A percentile compares a stretch with the other conserved stretches of the same genome.
Evolutionary conservation across 2,113 vertebrate species (phyloP).

Genomic region (Tupaia chinensis): DNA sequence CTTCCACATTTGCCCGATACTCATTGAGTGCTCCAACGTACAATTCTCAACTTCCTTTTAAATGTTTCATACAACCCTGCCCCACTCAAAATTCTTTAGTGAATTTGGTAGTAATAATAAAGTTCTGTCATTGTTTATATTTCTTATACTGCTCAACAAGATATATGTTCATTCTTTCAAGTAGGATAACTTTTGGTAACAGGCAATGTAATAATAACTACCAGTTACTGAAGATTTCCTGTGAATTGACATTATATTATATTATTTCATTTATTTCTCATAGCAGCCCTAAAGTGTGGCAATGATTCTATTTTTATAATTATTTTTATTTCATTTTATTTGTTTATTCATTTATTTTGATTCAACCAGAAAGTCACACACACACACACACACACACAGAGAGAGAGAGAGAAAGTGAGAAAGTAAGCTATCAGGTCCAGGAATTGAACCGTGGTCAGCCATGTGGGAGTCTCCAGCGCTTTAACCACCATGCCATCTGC

Average conservation of each 20-base stretch:
- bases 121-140: background rate
- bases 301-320: background rate
- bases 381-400: no score
- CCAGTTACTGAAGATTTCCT: background rate
- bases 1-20: background rate
- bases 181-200: background rate
- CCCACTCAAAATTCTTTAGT: background rate
- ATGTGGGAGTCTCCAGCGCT: no score
- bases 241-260: background rate
- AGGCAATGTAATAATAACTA: slow-evolving; percentile 34
- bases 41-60: background rate
- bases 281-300: background rate
- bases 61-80: background rate
- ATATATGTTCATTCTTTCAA: background rate
- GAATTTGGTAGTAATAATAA: slow-evolving; percentile 1
- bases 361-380: no score
- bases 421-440: no score
- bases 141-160: background rate
- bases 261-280: slow-evolving; percentile 49
- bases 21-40: background rate
- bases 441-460: no score
- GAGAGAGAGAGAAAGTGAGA: no score
- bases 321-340: no score
- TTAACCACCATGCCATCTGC: no score
- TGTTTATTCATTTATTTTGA: no score